A percentile compares a stretch with the other conserved stretches of the same genome.
Evolutionary conservation across 2,113 vertebrate species (phyloP).

Genomic region (Pangasianodon gigas): DNA sequence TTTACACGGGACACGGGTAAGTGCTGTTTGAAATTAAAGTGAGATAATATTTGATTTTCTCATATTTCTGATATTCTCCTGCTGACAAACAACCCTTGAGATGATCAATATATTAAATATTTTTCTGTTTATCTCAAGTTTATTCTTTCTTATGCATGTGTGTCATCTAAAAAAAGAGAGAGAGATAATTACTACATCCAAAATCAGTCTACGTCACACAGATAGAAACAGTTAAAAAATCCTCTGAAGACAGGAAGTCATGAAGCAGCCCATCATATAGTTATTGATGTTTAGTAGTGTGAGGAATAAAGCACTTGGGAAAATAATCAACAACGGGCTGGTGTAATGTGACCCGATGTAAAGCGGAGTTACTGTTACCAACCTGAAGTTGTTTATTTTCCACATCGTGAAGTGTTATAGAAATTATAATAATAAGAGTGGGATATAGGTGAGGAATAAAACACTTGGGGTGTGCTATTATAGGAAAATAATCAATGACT

Average conservation of each 20-base stretch:
- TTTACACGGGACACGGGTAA: not conserved
- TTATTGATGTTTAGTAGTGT: not conserved
- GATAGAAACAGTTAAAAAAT: too few relatives aligned
- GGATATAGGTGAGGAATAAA: not conserved
- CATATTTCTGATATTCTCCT: not conserved
- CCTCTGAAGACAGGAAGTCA: not conserved
- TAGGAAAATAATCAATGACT: not conserved
- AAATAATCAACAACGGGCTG: not conserved
- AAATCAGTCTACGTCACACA: not conserved
- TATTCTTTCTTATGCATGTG: not conserved
- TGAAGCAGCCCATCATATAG: not conserved
- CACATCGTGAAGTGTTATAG: not conserved
- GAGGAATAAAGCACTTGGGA: not conserved
- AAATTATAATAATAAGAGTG: not conserved
- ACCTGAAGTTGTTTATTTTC: not conserved
- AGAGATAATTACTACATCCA: not conserved
- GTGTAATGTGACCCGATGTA: not conserved
- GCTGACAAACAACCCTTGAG: not conserved
- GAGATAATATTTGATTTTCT: constrained; percentile 12
- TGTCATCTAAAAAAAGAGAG: not conserved
- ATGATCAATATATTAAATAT: not conserved
- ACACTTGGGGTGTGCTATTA: not conserved
- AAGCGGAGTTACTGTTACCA: not conserved
- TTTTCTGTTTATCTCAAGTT: not conserved
- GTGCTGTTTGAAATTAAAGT: not conserved